Evolutionary conservation across 2,113 vertebrate species (phyloP), one percentile per base, ranked within the genome.

Genomic region (Larimichthys polyactis): DNA sequence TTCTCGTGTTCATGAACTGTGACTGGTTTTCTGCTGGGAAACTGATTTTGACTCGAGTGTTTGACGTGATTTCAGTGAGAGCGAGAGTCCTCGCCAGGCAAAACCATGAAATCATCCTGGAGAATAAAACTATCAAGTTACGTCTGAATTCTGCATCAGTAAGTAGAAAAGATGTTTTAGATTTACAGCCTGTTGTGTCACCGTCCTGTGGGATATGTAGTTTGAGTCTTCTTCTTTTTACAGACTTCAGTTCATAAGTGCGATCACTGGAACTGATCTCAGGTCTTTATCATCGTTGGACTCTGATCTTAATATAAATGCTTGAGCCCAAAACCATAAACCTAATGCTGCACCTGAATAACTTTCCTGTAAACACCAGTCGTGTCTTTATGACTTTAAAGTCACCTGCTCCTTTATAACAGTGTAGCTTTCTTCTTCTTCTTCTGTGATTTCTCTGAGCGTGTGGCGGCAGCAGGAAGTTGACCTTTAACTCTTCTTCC

Each of bases 11-110:
- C 36, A 40, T 40, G 36, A 40, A 8, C 36, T 40, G 8, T 40
- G 36, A 40, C 11, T 14, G 1, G 0, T 46, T 46, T 46, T 14
- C 44, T 46, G 44, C 44, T 46, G 44, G 11, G 12, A 46, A 46
- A 14, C 11, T 14, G 22, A 5, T 57, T 2, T 2, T 27, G 12
- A 24, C 24, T 24, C 24, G 24, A 24, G 54, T 57, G 22, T 11
- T 49, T 9, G 1, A 0, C 79, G 22, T 89, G 15, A 0, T 17
- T 0, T 0, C 88, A 99, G 97, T 92, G 57, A 94, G 93, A 72
- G 78, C 94, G 12, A 85, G 52, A 20, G 96, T 98, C 87, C 94
- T 99, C 8, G 63, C 87, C 32, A 95, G 90, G 71, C 0, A 43
- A 0, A 79, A 55, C 46, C 97, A 98, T 3, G 69, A 94, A 40